Evolutionary conservation across 2,797 vertebrate genomes (phyloP).

Genomic region (Nannoperca obscura): DNA sequence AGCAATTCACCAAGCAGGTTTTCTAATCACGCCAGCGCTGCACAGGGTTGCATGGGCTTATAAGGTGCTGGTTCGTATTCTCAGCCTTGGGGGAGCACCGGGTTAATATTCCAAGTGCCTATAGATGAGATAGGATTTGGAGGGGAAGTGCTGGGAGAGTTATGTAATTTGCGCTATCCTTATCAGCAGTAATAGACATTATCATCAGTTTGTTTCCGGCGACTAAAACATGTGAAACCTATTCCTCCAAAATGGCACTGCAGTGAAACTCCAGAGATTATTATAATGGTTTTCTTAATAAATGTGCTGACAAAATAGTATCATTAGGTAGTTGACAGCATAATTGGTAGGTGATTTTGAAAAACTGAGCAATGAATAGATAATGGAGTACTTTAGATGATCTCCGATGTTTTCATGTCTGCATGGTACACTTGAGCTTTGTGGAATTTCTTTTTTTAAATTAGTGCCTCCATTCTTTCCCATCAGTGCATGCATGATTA

Average conservation of each 20-base stretch:
- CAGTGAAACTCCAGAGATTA: slow-evolving; percentile 26
- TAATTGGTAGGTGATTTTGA: slow-evolving; percentile 57
- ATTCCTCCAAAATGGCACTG: slow-evolving; percentile 25
- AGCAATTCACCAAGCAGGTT: slow-evolving; percentile 60
- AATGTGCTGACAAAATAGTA: slow-evolving; percentile 42
- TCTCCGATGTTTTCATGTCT: slow-evolving; percentile 50
- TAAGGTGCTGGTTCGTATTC: slow-evolving; percentile 62
- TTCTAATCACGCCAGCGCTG: slow-evolving; percentile 69
- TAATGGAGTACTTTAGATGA: slow-evolving; percentile 39
- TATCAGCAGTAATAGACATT: slow-evolving; percentile 59
- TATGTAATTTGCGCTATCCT: slow-evolving; percentile 51
- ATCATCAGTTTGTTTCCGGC: slow-evolving; percentile 55
- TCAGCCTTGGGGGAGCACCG: slow-evolving; percentile 53
- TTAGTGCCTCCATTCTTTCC: slow-evolving; percentile 45
- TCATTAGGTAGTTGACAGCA: slow-evolving; percentile 44
- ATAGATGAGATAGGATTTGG: slow-evolving; percentile 64
- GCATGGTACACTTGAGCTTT: slow-evolving; percentile 33
- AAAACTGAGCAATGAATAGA: slow-evolving; percentile 50
- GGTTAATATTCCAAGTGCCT: slow-evolving; percentile 69
- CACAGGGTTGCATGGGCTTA: slow-evolving; percentile 47
- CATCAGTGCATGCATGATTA: slow-evolving; percentile 34
- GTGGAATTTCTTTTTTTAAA: slow-evolving; percentile 54
- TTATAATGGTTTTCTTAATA: slow-evolving; percentile 50
- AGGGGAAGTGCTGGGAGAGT: slow-evolving; percentile 47
- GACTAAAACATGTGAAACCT: slow-evolving; percentile 39